Base-by-base conservation (phyloP, 2,797 vertebrate genomes). In the Leptatherina wallacei region DNA sequence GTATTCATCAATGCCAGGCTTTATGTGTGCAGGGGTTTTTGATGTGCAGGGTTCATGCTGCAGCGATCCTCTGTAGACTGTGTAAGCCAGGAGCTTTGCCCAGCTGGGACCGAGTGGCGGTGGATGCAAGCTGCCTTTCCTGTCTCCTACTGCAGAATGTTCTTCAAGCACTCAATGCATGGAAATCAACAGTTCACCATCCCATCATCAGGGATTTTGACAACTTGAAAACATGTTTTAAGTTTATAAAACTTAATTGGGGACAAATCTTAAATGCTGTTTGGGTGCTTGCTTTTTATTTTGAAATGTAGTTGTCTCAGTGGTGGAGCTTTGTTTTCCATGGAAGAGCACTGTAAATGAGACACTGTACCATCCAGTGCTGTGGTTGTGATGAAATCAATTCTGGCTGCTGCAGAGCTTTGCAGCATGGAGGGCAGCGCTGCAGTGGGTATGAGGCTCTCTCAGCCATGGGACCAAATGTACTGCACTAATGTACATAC, bases 1-100 rank as follows among this genome's bases (percentile, higher is more conserved):
- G 57, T 78, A 83, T 85, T 89, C 80, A 92, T 95, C 93, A 94
- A 93, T 94, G 92, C 88, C 40, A 59, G 81, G 81, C 91, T 93
- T 93, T 94, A 86, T 95, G 91, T 91, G 78, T 83, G 79, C 85
- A 86, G 82, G 78, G 81, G 81, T 83, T 90, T 91, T 92, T 91
- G 89, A 93, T 93, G 91, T 91, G 90, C 85, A 67, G 70, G 81
- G 59, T 87, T 89, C 57, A 35, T 30, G 62, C 81, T 76, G 87
- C 82, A 74, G 83, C 27, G 67, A 83, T 84, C 81, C 72, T 86
- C 81, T 81, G 80, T 85, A 81, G 76, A 73, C 82, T 72, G 80
- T 82, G 84, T 75, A 84, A 86, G 85, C 86, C 81, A 91, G 86
- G 82, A 92, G 87, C 79, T 86, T 73, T 87, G 83, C 83, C 90